Percentiles rank a stretch among this genome's conserved stretches.
Conservation (phyloP, 2,113 vertebrate species). For the Hemibagrus wyckioides region DNA sequence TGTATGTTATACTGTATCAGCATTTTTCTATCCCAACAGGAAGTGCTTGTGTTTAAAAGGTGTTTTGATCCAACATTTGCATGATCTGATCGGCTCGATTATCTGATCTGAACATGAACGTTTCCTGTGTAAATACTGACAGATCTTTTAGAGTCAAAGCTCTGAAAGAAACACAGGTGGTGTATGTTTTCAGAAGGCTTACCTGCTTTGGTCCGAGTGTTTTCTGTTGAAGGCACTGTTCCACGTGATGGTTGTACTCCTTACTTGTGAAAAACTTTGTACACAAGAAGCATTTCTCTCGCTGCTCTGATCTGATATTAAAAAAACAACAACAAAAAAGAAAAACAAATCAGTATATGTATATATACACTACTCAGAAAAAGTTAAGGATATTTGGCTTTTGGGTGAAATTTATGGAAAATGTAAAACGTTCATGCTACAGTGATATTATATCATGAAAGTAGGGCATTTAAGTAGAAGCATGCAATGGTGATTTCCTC, state of each 20-base stretch:
- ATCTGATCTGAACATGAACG: neutral
- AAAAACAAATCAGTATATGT: neutral
- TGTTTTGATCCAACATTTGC: too few relatives aligned
- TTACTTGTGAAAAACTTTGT: constrained; percentile 72
- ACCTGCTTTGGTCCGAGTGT: constrained; percentile 42
- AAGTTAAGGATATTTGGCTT: too few relatives aligned
- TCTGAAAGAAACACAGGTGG: neutral
- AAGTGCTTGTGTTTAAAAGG: neutral
- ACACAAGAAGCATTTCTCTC: constrained; percentile 89
- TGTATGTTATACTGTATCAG: neutral
- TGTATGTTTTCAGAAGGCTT: neutral
- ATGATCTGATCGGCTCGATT: neutral
- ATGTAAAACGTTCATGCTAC: too few relatives aligned
- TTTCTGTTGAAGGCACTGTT: constrained; percentile 74
- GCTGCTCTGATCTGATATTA: constrained; percentile 22
- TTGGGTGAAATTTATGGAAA: too few relatives aligned
- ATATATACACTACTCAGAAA: too few relatives aligned
- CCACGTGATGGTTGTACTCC: constrained; percentile 82
- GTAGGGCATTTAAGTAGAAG: too few relatives aligned
- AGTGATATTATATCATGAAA: too few relatives aligned
- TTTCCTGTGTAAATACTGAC: neutral
- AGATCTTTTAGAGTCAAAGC: neutral
- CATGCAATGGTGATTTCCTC: too few relatives aligned
- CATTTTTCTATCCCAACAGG: neutral
- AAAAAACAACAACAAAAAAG: neutral